Evolutionary conservation across 1,140 invertebrate genomes (phyloP), one percentile per base, ranked within the genome.

Genomic region (Bombus fervidus): DNA sequence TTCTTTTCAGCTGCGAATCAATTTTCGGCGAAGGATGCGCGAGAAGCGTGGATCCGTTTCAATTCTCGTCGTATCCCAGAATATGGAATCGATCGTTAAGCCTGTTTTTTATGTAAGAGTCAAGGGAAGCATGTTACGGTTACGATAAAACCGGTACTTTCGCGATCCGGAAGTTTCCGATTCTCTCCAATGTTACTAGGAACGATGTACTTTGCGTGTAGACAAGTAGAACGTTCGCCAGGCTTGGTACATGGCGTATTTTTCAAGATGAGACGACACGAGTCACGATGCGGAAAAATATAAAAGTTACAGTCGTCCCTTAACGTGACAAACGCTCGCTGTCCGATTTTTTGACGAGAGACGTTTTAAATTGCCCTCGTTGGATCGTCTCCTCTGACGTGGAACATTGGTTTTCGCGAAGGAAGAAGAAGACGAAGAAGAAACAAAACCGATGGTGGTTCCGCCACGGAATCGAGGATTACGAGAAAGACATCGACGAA

Each of bases 401-500:
- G 66, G 15, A 22, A 37, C 37, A 18, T 12, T 12, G 10, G 37
- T 10, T 25, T 39, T 62, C 39, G 69, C 43, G 25, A 47, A n/a
- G n/a, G 4, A n/a, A 25, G 12, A 2, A 18, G n/a, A 22, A 25
- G 28, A 37, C 0, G 15, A 62, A 76, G 39, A 25, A 22, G 72
- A 53, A 64, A 57, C 25, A 68, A 47, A 37, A 13, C 6, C 18
- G 31, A 4, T 1, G 41, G 3, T n/a, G 39, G 3, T 12, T 31
- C 18, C 47, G 10, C 0, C 15, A 43, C 18, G 13, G n/a, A 39
- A 69, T 78, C 6, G 37, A 59, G 82, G 47, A 59, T 84, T 43
- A 71, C 66, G 59, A n/a, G 18, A 39, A 39, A 57, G 75, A 43
- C 59, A 83, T 71, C 66, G 82, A 77, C 34, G 57, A 39, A 77